phyloP scores from a whole-genome alignment of 2,113 vertebrate genomes.

The Dendropsophus ebraccatus region DNA sequence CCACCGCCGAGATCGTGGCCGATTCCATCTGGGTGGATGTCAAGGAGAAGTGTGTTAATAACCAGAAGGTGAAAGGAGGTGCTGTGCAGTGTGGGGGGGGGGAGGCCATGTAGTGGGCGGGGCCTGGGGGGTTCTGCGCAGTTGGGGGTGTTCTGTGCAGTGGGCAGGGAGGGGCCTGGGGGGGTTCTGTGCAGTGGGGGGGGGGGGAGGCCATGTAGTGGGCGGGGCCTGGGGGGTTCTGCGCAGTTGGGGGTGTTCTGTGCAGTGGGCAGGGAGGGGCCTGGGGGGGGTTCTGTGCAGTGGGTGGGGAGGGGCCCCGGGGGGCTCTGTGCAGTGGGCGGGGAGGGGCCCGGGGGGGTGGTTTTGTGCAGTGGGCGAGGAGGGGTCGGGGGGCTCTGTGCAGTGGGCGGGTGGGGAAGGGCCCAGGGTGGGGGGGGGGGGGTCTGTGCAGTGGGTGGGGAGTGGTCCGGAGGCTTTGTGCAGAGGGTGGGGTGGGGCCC shows the following conservation, averaged over 20 bases:
- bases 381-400: neutral
- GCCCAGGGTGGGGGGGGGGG: neutral
- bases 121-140: neutral
- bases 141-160: neutral
- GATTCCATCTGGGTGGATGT: constrained; percentile 90
- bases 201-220: neutral
- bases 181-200: neutral
- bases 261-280: neutral
- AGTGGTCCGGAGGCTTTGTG: neutral
- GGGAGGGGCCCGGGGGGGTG: neutral
- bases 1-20: constrained; percentile 83
- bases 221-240: neutral
- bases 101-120: neutral
- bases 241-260: no score
- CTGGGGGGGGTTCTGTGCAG: neutral
- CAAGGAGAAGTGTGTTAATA: constrained; percentile 81
- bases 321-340: neutral
- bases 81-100: no score
- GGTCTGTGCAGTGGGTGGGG: neutral
- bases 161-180: neutral
- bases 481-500: no score
- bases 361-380: neutral
- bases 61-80: constrained; percentile 75
- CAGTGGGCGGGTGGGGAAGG: no score
- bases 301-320: neutral